A percentile compares a stretch with the other conserved stretches of the same genome.
phyloP scores from a whole-genome alignment of 2,113 vertebrate species.

The Onychorhynchus coronatus region DNA sequence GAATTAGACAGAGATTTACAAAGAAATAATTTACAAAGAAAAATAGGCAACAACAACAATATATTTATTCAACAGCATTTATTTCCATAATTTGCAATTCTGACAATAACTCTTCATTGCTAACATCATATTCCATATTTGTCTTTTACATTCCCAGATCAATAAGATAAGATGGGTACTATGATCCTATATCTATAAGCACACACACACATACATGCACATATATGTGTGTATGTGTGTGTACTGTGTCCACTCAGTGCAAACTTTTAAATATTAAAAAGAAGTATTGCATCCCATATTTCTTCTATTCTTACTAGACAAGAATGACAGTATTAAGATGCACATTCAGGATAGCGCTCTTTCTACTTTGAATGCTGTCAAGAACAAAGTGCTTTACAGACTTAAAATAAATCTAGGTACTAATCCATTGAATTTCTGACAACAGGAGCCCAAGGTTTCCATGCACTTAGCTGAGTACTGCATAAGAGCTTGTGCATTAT shows the following conservation, averaged over 20 bases:
- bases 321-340: slow-evolving; percentile 91
- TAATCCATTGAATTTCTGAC: slow-evolving; percentile 99
- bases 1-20: not conserved
- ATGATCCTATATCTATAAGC: not conserved
- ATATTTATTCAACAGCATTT: not conserved
- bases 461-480: slow-evolving; percentile 97
- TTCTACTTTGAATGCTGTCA: slow-evolving; percentile 88
- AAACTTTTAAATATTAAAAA: slow-evolving; percentile 86
- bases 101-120: not conserved
- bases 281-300: slow-evolving; percentile 82
- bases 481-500: slow-evolving; percentile 96
- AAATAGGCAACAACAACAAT: not conserved
- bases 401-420: slow-evolving; percentile 98
- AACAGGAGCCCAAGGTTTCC: slow-evolving; percentile 95
- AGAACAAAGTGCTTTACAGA: slow-evolving; percentile 91
- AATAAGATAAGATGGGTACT: slow-evolving; percentile 51
- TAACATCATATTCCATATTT: slow-evolving; percentile 5
- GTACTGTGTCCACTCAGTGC: slow-evolving; percentile 64
- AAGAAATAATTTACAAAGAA: not conserved
- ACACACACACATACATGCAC: not conserved
- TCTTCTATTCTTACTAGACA: slow-evolving; percentile 86
- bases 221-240: not conserved
- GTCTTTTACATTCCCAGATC: slow-evolving; percentile 62
- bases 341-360: slow-evolving; percentile 85
- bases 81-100: slow-evolving; percentile 9